Base-by-base conservation (phyloP, 2,888 invertebrate species). In the Amblyjoppa proteus region DNA sequence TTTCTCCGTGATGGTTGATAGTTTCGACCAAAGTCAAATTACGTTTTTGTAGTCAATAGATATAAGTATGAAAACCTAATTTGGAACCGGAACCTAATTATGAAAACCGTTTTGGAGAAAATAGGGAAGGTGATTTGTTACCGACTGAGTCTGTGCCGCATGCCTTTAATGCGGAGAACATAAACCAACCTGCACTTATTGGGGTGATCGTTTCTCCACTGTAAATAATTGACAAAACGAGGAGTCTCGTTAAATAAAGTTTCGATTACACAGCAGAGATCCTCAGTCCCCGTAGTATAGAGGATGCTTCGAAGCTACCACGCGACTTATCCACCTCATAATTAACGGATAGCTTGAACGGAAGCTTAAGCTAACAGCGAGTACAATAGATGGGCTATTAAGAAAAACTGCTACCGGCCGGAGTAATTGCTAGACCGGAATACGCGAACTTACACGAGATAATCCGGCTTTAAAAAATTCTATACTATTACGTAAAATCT, bases 151-250 rank as follows among this genome's bases (percentile, higher is more conserved):
- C 20, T 20, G 20, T 20, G 20, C 20, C 20, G 20, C 20, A 20
- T 20, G 20, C 20, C 20, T 20, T 20, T 25, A 20, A 20, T 51
- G 38, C 4, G 11, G 31, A 4, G 31, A 38, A 5, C 5, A 31
- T 38, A 34, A 41, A 6, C 16, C 11, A 53, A 3, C 11, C 56
- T 25, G 41, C 66, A 69, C 56, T 45, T 13, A 13, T 16, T n/a
- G 7, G 49, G n/a, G 6, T 34, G n/a, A 20, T n/a, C 20, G 51
- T 64, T 66, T 64, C 20, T 0, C n/a, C 13, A 66, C n/a, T 34
- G 75, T 34, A n/a, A 75, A n/a, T 64, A 34, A 75, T 75, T 1
- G 64, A 13, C 31, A 25, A 68, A 68, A n/a, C 25, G 7, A 38
- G n/a, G 3, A 31, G 45, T 64, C 16, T 45, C 38, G 56, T 61